These are phyloP conservation scores for Tricholauxania praeusta DNA, from an alignment of 2,888 invertebrate species.

Conservation along the genomic window DNA sequence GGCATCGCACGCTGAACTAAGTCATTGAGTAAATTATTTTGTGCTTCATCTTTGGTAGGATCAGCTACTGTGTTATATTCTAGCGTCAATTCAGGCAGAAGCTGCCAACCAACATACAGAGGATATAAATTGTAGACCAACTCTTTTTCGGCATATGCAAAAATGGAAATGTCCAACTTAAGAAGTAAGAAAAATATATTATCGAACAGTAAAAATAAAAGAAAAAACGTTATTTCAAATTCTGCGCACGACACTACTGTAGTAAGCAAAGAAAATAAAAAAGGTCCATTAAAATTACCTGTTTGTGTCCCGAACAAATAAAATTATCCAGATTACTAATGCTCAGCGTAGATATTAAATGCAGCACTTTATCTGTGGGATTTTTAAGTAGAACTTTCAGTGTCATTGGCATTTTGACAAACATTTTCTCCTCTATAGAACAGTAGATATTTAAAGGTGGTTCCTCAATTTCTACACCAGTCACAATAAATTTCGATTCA, in stretches of 20 bases:
- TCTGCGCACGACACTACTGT: background rate
- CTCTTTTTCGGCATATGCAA: conserved; percentile 65
- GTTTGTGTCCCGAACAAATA: conserved; percentile 95
- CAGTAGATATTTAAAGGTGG: conserved; percentile 67
- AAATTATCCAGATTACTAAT: conserved; percentile 78
- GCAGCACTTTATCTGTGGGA: conserved; percentile 65
- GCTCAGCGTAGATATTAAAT: conserved; percentile 63
- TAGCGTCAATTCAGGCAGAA: conserved; percentile 63
- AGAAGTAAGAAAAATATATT: conserved; percentile 10
- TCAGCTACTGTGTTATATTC: conserved; percentile 65
- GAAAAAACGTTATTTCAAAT: background rate
- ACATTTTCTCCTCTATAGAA: conserved; percentile 67
- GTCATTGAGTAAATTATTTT: conserved; percentile 62
- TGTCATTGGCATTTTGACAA: conserved; percentile 67
- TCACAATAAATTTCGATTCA: conserved; percentile 66
- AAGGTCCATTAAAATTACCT: conserved; percentile 70
- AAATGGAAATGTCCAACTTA: conserved; percentile 66
- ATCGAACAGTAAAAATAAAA: background rate
- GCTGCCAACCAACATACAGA: conserved; percentile 67
- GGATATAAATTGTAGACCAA: conserved; percentile 67
- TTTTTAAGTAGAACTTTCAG: conserved; percentile 66
- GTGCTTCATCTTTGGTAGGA: conserved; percentile 62
- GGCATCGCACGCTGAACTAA: conserved; percentile 67
- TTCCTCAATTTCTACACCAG: conserved; percentile 63
- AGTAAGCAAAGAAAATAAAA: background rate